phyloP scores from a whole-genome alignment of 2,888 invertebrate species.

The Melanotus villosus region DNA sequence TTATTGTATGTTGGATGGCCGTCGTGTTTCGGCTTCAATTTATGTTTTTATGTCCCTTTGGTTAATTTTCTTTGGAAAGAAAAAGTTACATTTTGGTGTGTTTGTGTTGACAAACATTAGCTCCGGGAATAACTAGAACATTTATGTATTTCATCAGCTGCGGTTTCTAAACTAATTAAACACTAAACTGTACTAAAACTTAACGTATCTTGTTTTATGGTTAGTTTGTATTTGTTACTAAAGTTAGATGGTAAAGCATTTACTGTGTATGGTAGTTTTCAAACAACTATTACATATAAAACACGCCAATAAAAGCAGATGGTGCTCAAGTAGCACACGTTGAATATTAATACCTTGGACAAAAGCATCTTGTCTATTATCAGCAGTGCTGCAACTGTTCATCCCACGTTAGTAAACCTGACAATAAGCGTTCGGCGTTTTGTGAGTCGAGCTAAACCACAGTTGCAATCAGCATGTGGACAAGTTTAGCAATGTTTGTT shows the following conservation, averaged over 20 bases:
- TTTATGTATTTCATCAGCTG: too few species aligned
- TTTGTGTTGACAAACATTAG: not conserved
- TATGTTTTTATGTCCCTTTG: conserved; percentile 2
- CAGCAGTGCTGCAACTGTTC: conserved; percentile 25
- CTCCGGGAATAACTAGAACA: too few species aligned
- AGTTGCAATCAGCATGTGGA: conserved; percentile 37
- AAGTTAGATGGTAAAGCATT: conserved; percentile 13
- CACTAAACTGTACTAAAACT: too few species aligned
- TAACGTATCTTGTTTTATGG: not conserved
- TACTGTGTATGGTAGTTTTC: conserved; percentile 19
- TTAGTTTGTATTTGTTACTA: conserved; percentile 10
- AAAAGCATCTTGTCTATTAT: conserved; percentile 34
- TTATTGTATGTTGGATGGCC: not conserved
- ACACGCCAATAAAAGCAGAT: conserved; percentile 28
- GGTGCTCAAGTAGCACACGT: conserved; percentile 24
- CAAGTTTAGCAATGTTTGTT: conserved; percentile 28
- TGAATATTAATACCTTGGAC: conserved; percentile 36
- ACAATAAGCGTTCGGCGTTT: conserved; percentile 22
- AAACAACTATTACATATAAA: conserved; percentile 29
- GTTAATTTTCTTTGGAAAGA: not conserved
- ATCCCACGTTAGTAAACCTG: conserved; percentile 16
- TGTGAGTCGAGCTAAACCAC: conserved; percentile 20
- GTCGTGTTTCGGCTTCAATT: not conserved
- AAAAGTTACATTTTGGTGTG: not conserved
- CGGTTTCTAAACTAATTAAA: too few species aligned